Evolutionary conservation across 2,113 vertebrate species (phyloP).

Genomic region (Clupea harengus): DNA sequence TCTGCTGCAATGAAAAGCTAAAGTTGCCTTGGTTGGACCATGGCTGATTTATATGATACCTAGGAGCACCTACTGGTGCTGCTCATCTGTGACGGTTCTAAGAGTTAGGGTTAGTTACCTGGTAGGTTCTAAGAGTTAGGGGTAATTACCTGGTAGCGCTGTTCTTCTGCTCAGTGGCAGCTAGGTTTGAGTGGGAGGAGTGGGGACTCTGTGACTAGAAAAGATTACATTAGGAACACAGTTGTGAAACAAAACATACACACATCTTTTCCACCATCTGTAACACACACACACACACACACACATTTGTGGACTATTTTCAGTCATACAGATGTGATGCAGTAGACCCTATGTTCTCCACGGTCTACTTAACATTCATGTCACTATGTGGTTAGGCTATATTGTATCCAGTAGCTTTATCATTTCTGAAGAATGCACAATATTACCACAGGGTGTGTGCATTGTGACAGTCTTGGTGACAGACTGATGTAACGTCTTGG

Average conservation of each 20-base stretch:
- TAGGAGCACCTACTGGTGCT: too few relatives aligned
- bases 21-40: too few relatives aligned
- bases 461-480: not conserved
- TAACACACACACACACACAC: not conserved
- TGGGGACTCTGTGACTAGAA: constrained; percentile 65
- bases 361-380: not conserved
- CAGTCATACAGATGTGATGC: not conserved
- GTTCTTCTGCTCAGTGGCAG: constrained; percentile 58
- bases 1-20: too few relatives aligned
- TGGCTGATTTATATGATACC: too few relatives aligned
- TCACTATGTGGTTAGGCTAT: not conserved
- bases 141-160: constrained; percentile 51
- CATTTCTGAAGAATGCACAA: not conserved
- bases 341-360: not conserved
- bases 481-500: not conserved
- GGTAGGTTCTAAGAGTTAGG: not conserved
- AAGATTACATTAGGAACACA: not conserved
- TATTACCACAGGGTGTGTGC: not conserved
- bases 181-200: constrained; percentile 62
- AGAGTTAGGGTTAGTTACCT: too few relatives aligned
- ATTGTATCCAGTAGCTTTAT: too few relatives aligned
- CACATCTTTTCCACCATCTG: not conserved
- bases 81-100: too few relatives aligned
- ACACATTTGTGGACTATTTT: not conserved
- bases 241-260: not conserved